Evolutionary conservation across 2,888 invertebrate genomes (phyloP), one percentile per base, ranked within the genome.

Genomic region (Oeneis ivallda): DNA sequence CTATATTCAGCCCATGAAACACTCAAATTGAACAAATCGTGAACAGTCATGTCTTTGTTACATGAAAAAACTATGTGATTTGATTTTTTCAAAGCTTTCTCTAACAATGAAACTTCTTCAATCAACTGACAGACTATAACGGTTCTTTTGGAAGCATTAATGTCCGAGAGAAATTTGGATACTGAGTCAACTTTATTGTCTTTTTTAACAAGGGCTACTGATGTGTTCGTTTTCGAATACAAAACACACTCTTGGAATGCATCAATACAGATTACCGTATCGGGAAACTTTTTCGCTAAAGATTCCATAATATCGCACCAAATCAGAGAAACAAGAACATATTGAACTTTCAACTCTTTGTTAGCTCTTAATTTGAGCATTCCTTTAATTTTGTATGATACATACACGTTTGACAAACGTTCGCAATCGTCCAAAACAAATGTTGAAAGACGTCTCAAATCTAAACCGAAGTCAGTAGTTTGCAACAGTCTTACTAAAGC

Each of bases 191-290:
- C 64, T 81, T 94, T 94, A 3, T 84, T 81, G 1, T 85, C 79
- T 9, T 86, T 82, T 34, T 81, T 79, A 1, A 88, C 79, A 54
- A 87, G 87, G 64, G 80, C 80, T 0, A 89, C 84, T 0, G 83
- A 76, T 15, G 85, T 87, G n/a, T 76, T 86, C 67, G 71, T 92
- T 85, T 79, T 93, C 72, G 94, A 95, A 83, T 95, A 96, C 13
- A 96, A 85, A 0, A 95, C 94, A 56, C 96, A 96, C 84, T 97
- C 96, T 72, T 96, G 92, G 72, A 94, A 94, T 26, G 95, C 94
- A 0, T 94, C 93, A 64, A 97, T 94, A 64, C 95, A 94, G 5
- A 96, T 84, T 0, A 94, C 86, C 0, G 96, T 94, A 74, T 94
- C 92, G 0, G 92, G 86, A 15, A 94, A 90, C 53, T 85, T 88